Conservation (phyloP, 64 coral and sea anemone species). For the Dendronephthya gigantea region DNA sequence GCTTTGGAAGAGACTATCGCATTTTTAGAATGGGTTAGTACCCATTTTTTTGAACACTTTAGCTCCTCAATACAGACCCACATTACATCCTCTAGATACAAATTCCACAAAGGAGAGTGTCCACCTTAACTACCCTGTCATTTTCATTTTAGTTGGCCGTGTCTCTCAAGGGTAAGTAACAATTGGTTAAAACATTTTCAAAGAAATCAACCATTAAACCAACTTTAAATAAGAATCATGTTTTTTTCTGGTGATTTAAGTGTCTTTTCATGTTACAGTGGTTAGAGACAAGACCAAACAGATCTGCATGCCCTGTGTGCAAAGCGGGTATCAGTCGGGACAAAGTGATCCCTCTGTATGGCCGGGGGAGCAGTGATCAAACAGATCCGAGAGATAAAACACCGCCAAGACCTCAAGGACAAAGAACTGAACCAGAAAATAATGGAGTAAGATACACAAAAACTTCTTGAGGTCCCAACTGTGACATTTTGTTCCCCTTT, state of each 20-base stretch:
- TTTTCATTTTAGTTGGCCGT: slow-evolving; percentile 75
- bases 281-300: slow-evolving; percentile 91
- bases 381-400: slow-evolving; percentile 91
- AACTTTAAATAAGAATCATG: too few relatives aligned
- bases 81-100: too few relatives aligned
- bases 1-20: too few relatives aligned
- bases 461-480: too few relatives aligned
- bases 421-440: slow-evolving; percentile 87
- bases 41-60: too few relatives aligned
- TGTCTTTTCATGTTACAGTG: slow-evolving; percentile 39
- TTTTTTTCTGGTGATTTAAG: too few relatives aligned
- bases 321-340: slow-evolving; percentile 97
- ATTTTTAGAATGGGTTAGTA: too few relatives aligned
- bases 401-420: slow-evolving; percentile 83
- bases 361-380: slow-evolving; percentile 69
- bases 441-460: slow-evolving; percentile 53
- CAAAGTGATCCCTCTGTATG: slow-evolving; percentile 96
- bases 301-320: slow-evolving; percentile 91
- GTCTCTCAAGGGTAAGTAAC: slow-evolving; percentile 77
- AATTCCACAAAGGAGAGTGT: too few relatives aligned
- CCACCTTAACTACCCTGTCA: slow-evolving; percentile 1
- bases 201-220: too few relatives aligned
- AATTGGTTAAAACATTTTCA: too few relatives aligned
- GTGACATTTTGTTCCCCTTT: too few relatives aligned
- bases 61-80: too few relatives aligned